Conservation (phyloP, 2,888 invertebrate species). For the Adineta ricciae region DNA sequence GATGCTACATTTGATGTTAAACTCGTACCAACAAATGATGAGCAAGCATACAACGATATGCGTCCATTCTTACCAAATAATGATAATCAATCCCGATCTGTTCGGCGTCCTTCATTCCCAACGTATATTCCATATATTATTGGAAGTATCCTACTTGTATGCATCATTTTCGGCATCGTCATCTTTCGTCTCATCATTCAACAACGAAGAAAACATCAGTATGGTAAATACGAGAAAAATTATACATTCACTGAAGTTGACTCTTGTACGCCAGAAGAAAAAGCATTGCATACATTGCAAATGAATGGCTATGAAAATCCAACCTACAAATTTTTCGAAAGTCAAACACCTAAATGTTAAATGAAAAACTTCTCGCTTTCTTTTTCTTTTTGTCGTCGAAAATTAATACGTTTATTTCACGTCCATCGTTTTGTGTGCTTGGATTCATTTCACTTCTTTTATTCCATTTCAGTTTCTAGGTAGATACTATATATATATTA, state of each 20-base stretch:
- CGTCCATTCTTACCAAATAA: background rate
- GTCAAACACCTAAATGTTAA: slow-evolving; percentile 30
- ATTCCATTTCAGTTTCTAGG: background rate
- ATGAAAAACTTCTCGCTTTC: background rate
- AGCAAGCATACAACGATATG: background rate
- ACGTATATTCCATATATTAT: background rate
- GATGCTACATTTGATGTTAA: background rate
- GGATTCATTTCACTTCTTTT: background rate
- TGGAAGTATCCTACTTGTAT: background rate
- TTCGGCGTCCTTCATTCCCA: background rate
- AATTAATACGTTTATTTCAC: background rate
- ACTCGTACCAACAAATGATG: background rate
- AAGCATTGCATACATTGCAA: slow-evolving; percentile 98
- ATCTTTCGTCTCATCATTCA: background rate
- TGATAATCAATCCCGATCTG: no score
- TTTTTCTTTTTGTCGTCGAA: background rate
- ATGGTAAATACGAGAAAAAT: slow-evolving; percentile 13
- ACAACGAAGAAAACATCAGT: slow-evolving; percentile 61
- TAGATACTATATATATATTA: background rate
- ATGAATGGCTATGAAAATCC: slow-evolving; percentile 99
- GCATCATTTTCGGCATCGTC: background rate
- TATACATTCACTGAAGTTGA: slow-evolving; percentile 2
- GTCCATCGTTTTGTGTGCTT: background rate
- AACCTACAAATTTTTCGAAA: slow-evolving; percentile 96
- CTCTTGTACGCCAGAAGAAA: slow-evolving; percentile 74